Percentiles rank a stretch among this genome's conserved stretches.
These are phyloP conservation scores for Brachionus rubens DNA, from an alignment of 1,140 invertebrate genomes.

Conservation along the genomic window DNA sequence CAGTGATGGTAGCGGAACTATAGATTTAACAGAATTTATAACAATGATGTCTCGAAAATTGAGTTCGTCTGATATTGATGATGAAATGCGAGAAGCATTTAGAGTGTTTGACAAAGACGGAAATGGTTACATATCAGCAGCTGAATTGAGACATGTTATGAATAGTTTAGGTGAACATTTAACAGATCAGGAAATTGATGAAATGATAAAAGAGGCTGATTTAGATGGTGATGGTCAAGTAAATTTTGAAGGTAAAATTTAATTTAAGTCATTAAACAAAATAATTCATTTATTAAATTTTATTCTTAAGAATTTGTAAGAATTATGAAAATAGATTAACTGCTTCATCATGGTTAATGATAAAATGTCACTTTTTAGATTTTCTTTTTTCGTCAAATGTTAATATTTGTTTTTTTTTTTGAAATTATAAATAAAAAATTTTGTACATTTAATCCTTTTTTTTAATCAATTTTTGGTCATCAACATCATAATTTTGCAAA, in stretches of 20 bases:
- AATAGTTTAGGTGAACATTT: slow-evolving; percentile 9
- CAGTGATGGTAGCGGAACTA: background rate
- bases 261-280: background rate
- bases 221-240: background rate
- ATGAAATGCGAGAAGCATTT: slow-evolving; percentile 12
- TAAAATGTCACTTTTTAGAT: no score
- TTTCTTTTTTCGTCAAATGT: no score
- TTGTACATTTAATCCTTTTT: no score
- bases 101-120: slow-evolving; percentile 27
- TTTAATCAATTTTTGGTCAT: no score
- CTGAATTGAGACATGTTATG: slow-evolving; percentile 29
- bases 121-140: slow-evolving; percentile 19
- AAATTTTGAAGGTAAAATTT: background rate
- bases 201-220: slow-evolving; percentile 30
- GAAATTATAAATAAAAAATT: no score
- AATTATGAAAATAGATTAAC: no score
- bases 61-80: background rate
- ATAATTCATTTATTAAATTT: no score
- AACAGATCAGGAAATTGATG: slow-evolving; percentile 20
- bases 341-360: no score
- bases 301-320: no score
- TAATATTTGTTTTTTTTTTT: no score
- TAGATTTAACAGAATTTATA: slow-evolving; percentile 15
- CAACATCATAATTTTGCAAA: no score
- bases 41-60: background rate